phyloP scores from a whole-genome alignment of 2,113 vertebrate genomes.

The Corynorhinus townsendii region DNA sequence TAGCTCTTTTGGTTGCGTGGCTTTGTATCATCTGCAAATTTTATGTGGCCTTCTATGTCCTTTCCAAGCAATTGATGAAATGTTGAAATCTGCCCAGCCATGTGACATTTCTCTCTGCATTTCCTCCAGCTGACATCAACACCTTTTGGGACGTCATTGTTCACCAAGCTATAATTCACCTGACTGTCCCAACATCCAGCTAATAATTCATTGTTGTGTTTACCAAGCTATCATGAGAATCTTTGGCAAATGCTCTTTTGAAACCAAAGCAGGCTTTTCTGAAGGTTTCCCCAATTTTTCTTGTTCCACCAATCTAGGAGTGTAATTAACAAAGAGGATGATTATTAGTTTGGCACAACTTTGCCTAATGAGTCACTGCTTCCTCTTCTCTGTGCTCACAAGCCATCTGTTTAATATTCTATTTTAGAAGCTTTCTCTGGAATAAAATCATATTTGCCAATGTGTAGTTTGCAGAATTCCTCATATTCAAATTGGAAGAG shows the following conservation, averaged over 20 bases:
- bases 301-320: neutral
- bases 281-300: neutral
- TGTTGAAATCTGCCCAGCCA: neutral
- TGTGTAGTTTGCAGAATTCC: conserved; percentile 48
- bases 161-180: neutral
- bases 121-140: neutral
- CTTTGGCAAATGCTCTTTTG: conserved; percentile 24
- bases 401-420: conserved; percentile 69
- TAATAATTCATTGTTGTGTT: neutral
- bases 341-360: conserved; percentile 53
- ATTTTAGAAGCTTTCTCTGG: conserved; percentile 53
- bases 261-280: conserved; percentile 19
- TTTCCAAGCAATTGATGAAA: conserved; percentile 31
- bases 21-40: neutral
- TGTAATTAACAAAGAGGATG: conserved; percentile 19
- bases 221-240: neutral
- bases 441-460: conserved; percentile 45
- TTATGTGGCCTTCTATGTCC: neutral
- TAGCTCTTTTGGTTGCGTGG: neutral
- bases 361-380: conserved; percentile 64
- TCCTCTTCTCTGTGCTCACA: conserved; percentile 54
- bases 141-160: neutral
- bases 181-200: neutral
- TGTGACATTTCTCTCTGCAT: neutral
- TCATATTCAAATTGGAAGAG: conserved; percentile 19